Evolutionary conservation across 2,113 vertebrate genomes (phyloP), one percentile per base, ranked within the genome.

Genomic region (Chaetops frenatus): DNA sequence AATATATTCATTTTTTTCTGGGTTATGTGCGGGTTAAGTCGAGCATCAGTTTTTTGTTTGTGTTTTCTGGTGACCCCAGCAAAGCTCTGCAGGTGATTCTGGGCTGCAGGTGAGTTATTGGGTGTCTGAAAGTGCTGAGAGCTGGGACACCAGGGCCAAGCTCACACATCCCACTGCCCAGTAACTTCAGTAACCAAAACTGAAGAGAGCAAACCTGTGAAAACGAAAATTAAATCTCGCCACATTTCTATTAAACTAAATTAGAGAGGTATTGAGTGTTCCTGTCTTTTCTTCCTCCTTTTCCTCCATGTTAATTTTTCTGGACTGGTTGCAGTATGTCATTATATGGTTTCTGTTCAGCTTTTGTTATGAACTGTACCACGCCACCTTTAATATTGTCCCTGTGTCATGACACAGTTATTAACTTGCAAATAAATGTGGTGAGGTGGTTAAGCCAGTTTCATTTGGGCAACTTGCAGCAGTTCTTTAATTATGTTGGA

Each of bases 101-200:
- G 53, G 73, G 48, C 8, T 86, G 57, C 16, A 81, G 25, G 31
- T 85, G 84, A 82, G 60, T 56, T 61, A 21, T 2, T 24, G 27
- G 0, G 0, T 24, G 50, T 24, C 38, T 50, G 51, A 15, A 87
- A 87, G 70, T 29, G 62, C 94, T 72, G 94, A 85, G 81, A 38
- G 15, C 58, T 44, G 73, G 0, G 6, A 11, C 21, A 6, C 24
- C 50, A 1, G 5, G 3, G n/a, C 5, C 70, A 61, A 80, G 89
- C 66, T 89, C 54, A 3, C 3, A 1, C 19, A 5, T 76, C 61
- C 67, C 36, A 1, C 35, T n/a, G 61, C 4, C n/a, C n/a, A n/a
- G n/a, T n/a, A 38, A 28, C 23, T 72, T 89, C n/a, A 48, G n/a
- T n/a, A n/a, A n/a, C 36, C 56, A 60, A 61, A 65, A 56, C 8